phyloP scores from a whole-genome alignment of 1,140 invertebrate species.

The Pinna nobilis region DNA sequence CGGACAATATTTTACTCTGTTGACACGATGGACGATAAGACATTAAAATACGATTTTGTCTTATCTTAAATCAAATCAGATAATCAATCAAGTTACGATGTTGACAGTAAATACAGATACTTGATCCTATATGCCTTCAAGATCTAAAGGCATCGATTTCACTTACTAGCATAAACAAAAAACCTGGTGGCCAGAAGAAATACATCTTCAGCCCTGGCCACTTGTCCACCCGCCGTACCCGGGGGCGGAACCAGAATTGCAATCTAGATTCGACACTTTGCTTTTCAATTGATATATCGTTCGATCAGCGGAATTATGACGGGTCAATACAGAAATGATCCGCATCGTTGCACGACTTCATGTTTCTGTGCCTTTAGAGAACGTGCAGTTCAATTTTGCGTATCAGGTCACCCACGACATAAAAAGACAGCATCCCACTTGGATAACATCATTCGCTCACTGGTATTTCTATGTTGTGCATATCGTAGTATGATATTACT shows the following conservation, averaged over 20 bases:
- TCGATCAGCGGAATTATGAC: constrained; percentile 1
- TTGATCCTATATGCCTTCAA: too few relatives aligned
- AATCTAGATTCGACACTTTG: constrained; percentile 4
- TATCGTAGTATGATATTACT: constrained; percentile 6
- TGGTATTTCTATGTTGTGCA: not conserved
- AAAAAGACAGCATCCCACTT: constrained; percentile 17
- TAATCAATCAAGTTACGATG: too few relatives aligned
- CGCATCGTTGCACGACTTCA: not conserved
- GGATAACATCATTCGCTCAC: constrained; percentile 16
- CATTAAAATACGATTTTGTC: too few relatives aligned
- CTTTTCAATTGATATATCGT: constrained; percentile 5
- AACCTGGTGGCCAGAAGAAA: too few relatives aligned
- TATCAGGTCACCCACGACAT: constrained; percentile 12
- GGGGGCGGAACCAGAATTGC: constrained; percentile 10
- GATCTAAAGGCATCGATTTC: too few relatives aligned
- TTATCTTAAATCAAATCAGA: too few relatives aligned
- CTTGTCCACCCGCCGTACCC: too few relatives aligned
- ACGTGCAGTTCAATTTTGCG: constrained; percentile 8
- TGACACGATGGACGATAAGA: too few relatives aligned
- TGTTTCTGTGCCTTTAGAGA: constrained; percentile 5
- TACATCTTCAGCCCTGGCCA: too few relatives aligned
- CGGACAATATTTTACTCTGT: too few relatives aligned
- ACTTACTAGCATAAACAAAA: too few relatives aligned
- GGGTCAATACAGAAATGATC: constrained; percentile 12
- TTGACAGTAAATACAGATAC: too few relatives aligned